phyloP scores from a whole-genome alignment of 1,140 invertebrate genomes.

The Zaprionus tsacasi region DNA sequence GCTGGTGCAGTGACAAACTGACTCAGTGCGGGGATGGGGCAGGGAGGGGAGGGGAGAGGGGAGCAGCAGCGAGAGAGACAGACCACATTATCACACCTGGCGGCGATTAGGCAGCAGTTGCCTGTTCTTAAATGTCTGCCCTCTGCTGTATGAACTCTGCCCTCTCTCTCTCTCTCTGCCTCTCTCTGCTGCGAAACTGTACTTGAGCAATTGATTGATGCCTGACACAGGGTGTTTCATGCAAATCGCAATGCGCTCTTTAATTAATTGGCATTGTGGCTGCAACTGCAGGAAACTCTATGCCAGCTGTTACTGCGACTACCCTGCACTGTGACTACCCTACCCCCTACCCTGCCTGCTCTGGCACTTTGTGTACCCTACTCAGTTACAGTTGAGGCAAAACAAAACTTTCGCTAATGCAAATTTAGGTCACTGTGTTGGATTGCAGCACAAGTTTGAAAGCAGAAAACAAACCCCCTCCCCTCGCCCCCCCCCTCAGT shows the following conservation, averaged over 20 bases:
- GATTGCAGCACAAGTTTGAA: slow-evolving; percentile 64
- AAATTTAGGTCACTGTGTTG: slow-evolving; percentile 71
- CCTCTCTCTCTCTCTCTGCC: slow-evolving; percentile 2
- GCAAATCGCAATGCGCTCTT: not conserved
- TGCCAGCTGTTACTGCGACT: not conserved
- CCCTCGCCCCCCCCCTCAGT: not conserved
- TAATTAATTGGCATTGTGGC: slow-evolving; percentile 6
- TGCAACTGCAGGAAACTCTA: slow-evolving; percentile 1
- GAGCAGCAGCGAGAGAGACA: slow-evolving; percentile 9
- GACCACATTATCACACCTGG: slow-evolving; percentile 70
- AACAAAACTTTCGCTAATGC: slow-evolving; percentile 65
- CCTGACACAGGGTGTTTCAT: not conserved
- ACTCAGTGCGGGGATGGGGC: slow-evolving; percentile 14
- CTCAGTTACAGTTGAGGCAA: slow-evolving; percentile 28
- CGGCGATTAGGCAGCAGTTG: slow-evolving; percentile 60
- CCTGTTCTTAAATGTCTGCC: slow-evolving; percentile 53
- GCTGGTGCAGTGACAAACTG: slow-evolving; percentile 67
- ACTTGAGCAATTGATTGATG: slow-evolving; percentile 55
- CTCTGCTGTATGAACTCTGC: slow-evolving; percentile 11
- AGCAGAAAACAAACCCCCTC: not conserved
- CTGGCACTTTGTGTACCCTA: slow-evolving; percentile 5
- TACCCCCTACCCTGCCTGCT: not conserved
- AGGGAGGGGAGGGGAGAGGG: not conserved
- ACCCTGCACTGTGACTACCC: not conserved
- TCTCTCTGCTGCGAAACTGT: not conserved